Percentiles rank a stretch among this genome's conserved stretches.
Conservation (phyloP, 2,113 vertebrate species). For the Otocyon megalotis region DNA sequence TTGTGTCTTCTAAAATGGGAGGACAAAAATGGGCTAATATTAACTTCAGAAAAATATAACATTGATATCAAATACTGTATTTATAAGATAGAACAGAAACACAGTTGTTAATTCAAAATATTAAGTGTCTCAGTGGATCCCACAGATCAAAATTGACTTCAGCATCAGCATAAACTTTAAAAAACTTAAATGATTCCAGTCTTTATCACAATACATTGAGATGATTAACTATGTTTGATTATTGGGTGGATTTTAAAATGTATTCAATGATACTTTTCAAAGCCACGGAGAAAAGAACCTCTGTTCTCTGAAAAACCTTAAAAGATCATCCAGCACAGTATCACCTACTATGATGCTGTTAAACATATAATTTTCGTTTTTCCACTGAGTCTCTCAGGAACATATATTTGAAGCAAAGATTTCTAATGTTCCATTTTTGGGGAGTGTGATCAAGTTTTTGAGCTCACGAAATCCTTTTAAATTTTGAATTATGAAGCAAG, state of each 20-base stretch:
- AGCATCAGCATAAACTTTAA: background rate
- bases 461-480: background rate
- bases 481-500: background rate
- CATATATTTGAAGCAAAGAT: background rate
- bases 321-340: accelerated
- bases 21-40: background rate
- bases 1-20: background rate
- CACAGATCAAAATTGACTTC: background rate
- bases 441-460: background rate
- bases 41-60: background rate
- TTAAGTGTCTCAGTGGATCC: background rate
- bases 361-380: background rate
- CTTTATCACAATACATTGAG: background rate
- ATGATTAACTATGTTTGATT: background rate
- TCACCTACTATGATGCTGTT: background rate
- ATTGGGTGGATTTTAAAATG: background rate
- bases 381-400: background rate
- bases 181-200: background rate
- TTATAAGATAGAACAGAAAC: background rate
- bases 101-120: background rate
- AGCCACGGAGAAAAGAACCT: background rate
- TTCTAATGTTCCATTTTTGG: background rate
- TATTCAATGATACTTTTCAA: background rate
- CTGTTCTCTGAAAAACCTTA: background rate
- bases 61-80: background rate